Conservation (phyloP, 2,888 invertebrate species). For the Crossocerus cetratus region DNA sequence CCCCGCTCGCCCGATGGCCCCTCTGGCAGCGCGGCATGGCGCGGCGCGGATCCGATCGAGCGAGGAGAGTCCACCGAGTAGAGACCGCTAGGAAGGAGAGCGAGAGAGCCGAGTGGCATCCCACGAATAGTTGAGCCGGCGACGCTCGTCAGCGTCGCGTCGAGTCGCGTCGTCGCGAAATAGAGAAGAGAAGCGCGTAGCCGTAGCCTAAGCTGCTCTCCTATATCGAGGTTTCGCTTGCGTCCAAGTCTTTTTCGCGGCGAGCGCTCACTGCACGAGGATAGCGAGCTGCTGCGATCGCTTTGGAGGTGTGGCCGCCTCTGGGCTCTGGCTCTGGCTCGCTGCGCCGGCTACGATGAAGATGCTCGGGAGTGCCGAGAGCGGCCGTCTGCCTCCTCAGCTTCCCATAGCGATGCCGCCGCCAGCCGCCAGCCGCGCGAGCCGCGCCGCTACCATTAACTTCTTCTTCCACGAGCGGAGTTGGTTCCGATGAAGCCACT, state of each 20-base stretch:
- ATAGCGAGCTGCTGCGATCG: slow-evolving; percentile 6
- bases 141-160: background rate
- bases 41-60: background rate
- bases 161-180: no score
- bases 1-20: no score
- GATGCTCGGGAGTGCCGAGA: background rate
- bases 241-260: slow-evolving; percentile 29
- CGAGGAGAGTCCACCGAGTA: background rate
- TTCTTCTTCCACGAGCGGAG: slow-evolving; percentile 5
- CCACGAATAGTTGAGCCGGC: slow-evolving; percentile 1
- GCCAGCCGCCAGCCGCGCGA: no score
- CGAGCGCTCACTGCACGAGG: slow-evolving; percentile 14
- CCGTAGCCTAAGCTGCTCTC: no score
- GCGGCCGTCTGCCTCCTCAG: background rate
- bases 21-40: background rate
- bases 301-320: slow-evolving; percentile 46
- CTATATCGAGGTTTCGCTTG: background rate
- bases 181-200: background rate
- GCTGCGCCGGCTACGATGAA: background rate
- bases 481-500: no score
- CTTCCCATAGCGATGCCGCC: slow-evolving; percentile 7
- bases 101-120: background rate
- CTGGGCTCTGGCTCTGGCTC: no score
- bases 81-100: background rate
- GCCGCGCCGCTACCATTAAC: slow-evolving; percentile 17